Base-by-base conservation (phyloP, 1,140 invertebrate species). In the Hycleus phaleratus region DNA sequence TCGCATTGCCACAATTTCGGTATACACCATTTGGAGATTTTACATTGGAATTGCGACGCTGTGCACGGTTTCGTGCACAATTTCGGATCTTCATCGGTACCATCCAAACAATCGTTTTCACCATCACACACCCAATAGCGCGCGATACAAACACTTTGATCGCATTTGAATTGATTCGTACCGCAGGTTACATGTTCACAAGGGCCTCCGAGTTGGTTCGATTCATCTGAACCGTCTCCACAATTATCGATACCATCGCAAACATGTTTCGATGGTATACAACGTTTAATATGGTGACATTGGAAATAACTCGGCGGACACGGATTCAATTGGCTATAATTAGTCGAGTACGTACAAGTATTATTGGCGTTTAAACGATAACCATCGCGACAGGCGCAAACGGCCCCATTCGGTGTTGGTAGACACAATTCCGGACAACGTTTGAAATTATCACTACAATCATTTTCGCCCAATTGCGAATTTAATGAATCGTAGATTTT, bases 181-280 rank as follows among this genome's bases (percentile, higher is more conserved):
- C 61, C 58, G 48, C 69, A 71, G 9, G 50, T 56, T 0, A 64
- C 56, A 24, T 70, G 59, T 32, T 59, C 55, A 45, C 68, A 70
- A 7, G 68, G 91, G 12, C 87, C 78, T 8, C 79, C 81, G 7
- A 62, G 56, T 2, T 70, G 64, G 12, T 75, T 73, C 4, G 81
- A 77, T 68, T 95, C 91, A 71, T 97, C 94, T 7, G 83, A 86
- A 40, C 85, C 85, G 72, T 95, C 90, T 32, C 79, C 81, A 66
- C 93, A 97, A 70, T 96, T 93, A 50, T 81, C 77, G 42, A 83
- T 75, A 1, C 90, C 91, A 73, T 95, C 92, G 67, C 93, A 96
- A 4, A 81, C 66, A 63, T 79, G 77, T 60, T 74, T 70, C 38
- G 68, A 60, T 11, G 82, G 77, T 46, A 84, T 77, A 64, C 83